Base-by-base conservation (phyloP, 2,113 vertebrate species). In the Pampusana beccarii region DNA sequence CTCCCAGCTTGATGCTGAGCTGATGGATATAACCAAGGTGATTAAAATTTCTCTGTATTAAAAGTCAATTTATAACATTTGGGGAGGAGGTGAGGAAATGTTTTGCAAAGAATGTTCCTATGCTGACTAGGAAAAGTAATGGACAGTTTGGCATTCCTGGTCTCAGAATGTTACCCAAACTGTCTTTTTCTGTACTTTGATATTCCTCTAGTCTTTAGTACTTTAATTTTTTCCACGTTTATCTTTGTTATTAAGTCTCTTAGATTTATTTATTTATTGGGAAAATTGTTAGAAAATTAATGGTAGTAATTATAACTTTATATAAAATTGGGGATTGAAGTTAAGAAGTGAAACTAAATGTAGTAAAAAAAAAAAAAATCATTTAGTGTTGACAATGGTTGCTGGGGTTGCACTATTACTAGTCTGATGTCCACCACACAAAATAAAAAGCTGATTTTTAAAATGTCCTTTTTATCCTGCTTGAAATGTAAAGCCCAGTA, bases 21-120 rank as follows among this genome's bases (percentile, higher is more conserved):
- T 99, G 50, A 99, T 99, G 99, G 99, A 99, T 91, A 99, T 99
- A 95, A 99, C 99, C 50, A 99, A 99, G 98, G 99, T 99, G 96
- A 84, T 64, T 13, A 73, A 58, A 70, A 73, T 73, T 77, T 70
- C 16, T 53, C 13, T 88, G 5, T 46, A 7, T 71, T 70, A 44
- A 36, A 89, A 60, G 23, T 75, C 24, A 80, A 15, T 58, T 72
- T 58, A 18, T 56, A 19, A 31, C 8, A 24, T 34, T 40, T 16
- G 31, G 36, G 5, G 3, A 2, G 2, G 16, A 29, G 6, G 3
- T 2, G 2, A 2, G 31, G 40, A 29, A 28, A 10, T 33, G 2
- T 44, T 88, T 60, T 93, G 9, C 48, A 64, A 81, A 69, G 57
- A 69, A 16, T 48, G 13, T 25, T 72, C 16, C 10, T 65, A 0